Percentiles rank a stretch among this genome's conserved stretches.
Evolutionary conservation across 2,888 invertebrate species (phyloP).

Genomic region (Bembecia ichneumoniformis): DNA sequence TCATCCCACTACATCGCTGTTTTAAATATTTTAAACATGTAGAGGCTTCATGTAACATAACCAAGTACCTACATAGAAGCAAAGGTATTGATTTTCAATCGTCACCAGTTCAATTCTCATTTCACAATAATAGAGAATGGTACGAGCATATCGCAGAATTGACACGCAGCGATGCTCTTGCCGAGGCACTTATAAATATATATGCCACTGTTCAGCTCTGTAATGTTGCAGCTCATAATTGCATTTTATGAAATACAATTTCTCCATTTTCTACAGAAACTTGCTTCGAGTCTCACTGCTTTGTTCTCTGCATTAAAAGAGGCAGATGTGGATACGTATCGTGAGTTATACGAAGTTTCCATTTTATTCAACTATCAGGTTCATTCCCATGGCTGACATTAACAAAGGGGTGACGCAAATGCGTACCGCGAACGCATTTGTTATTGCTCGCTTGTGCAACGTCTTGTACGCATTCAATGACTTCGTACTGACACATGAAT

Average conservation of each 20-base stretch:
- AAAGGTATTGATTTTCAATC: no score
- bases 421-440: slow-evolving; percentile 24
- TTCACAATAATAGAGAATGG: no score
- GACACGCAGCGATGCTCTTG: no score
- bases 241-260: background rate
- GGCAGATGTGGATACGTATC: background rate
- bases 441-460: slow-evolving; percentile 29
- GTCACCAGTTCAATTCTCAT: no score
- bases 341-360: background rate
- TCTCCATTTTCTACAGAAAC: background rate
- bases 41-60: no score
- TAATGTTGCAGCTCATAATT: background rate
- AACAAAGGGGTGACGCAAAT: slow-evolving; percentile 26
- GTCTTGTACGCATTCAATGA: slow-evolving; percentile 12
- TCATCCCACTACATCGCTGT: no score
- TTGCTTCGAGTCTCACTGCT: background rate
- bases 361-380: slow-evolving; percentile 2
- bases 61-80: no score
- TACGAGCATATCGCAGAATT: no score
- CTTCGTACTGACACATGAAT: slow-evolving; percentile 11
- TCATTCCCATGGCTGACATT: slow-evolving; percentile 13
- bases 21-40: no score
- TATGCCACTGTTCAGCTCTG: no score
- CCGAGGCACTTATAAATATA: no score
- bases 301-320: background rate